These are phyloP conservation scores for Tautogolabrus adspersus DNA, from an alignment of 2,113 vertebrate species.

Conservation along the genomic window DNA sequence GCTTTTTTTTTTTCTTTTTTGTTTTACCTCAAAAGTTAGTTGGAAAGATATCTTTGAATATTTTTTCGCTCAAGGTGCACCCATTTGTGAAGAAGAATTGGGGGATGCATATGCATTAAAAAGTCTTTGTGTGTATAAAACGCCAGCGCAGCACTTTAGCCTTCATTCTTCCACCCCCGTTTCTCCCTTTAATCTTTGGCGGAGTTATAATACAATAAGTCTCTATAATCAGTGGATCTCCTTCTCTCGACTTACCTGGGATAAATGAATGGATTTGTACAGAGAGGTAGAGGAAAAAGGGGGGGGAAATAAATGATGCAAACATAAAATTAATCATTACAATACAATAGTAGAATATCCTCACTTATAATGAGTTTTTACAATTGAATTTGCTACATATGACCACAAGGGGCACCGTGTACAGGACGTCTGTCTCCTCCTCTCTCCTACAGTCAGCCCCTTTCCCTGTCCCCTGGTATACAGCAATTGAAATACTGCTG, in stretches of 20 bases:
- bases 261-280: slow-evolving; percentile 53
- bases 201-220: slow-evolving; percentile 74
- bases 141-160: slow-evolving; percentile 77
- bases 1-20: slow-evolving; percentile 42
- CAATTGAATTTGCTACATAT: slow-evolving; percentile 10
- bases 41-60: slow-evolving; percentile 73
- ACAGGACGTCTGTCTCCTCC: slow-evolving; percentile 44
- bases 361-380: slow-evolving; percentile 24
- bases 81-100: slow-evolving; percentile 75
- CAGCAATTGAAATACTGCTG: slow-evolving; percentile 89
- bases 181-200: slow-evolving; percentile 74
- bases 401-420: slow-evolving; percentile 71
- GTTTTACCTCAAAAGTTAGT: slow-evolving; percentile 76
- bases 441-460: slow-evolving; percentile 59
- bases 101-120: slow-evolving; percentile 77
- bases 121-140: slow-evolving; percentile 77
- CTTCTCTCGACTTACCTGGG: slow-evolving; percentile 54
- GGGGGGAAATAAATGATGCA: slow-evolving; percentile 39
- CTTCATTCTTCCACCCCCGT: slow-evolving; percentile 63
- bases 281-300: not conserved
- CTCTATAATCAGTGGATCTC: slow-evolving; percentile 67
- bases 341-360: slow-evolving; percentile 31
- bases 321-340: slow-evolving; percentile 42
- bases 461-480: slow-evolving; percentile 71
- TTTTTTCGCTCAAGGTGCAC: slow-evolving; percentile 78